Conservation (phyloP, 2,888 invertebrate species). For the Phaonia tiefii region DNA sequence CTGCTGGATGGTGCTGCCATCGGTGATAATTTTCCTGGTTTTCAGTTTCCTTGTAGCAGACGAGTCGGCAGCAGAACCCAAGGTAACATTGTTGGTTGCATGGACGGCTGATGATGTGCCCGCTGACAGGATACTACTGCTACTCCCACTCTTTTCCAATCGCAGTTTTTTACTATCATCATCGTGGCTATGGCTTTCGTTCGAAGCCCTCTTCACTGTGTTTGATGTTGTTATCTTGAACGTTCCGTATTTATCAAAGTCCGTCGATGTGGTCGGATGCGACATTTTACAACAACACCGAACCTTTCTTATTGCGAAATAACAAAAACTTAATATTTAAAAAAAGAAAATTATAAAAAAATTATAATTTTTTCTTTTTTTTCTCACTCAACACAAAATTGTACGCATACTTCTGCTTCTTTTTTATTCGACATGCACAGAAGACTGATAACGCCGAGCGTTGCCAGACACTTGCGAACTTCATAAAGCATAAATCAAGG, state of each 20-base stretch:
- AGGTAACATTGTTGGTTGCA: neutral
- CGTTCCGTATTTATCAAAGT: slow-evolving; percentile 62
- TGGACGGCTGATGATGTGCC: neutral
- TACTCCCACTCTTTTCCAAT: slow-evolving; percentile 66
- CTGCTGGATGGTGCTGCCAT: slow-evolving; percentile 40
- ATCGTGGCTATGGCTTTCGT: slow-evolving; percentile 65
- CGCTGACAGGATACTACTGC: slow-evolving; percentile 42
- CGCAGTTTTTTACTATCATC: slow-evolving; percentile 64
- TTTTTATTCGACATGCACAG: slow-evolving; percentile 31
- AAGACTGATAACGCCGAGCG: slow-evolving; percentile 6
- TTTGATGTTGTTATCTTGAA: slow-evolving; percentile 60
- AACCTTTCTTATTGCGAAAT: slow-evolving; percentile 20
- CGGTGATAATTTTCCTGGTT: slow-evolving; percentile 16
- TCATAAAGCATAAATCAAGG: too few species aligned
- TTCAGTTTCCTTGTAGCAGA: neutral
- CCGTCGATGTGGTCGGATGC: slow-evolving; percentile 57
- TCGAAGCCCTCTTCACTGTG: slow-evolving; percentile 62
- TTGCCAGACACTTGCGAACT: neutral
- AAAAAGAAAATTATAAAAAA: slow-evolving; percentile 63
- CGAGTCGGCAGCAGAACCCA: neutral
- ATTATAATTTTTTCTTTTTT: slow-evolving; percentile 56
- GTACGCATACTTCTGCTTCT: slow-evolving; percentile 60
- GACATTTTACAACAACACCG: slow-evolving; percentile 48
- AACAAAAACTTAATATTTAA: slow-evolving; percentile 54
- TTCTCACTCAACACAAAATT: slow-evolving; percentile 59